Base-by-base conservation (phyloP, 2,888 invertebrate species). In the Frankliniella intonsa region DNA sequence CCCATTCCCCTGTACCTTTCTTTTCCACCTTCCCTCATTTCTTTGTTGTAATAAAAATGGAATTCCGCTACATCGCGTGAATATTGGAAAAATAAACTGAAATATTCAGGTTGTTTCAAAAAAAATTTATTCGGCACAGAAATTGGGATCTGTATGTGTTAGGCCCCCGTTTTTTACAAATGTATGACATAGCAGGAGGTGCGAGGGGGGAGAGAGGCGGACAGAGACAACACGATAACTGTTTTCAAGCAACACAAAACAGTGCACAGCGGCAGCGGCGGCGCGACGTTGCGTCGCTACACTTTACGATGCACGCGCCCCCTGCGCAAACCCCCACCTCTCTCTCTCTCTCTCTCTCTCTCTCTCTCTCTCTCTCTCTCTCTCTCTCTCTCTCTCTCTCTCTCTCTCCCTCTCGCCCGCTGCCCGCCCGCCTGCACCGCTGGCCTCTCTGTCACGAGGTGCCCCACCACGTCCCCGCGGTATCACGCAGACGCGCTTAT, bases 401-500 rank as follows among this genome's bases (percentile, higher is more conserved):
- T 38, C 38, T 5, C 38, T 38, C 38, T 38, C 38, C 5, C 38
- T 38, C 38, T 38, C 5, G 38, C 38, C 38, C 38, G 5, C 38
- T 38, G 38, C 3, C 38, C 38, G 38, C 2, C 38, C 38, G 38
- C 38, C 38, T 38, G 38, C 38, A 38, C 38, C 38, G 38, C 38
- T 38, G 38, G 38, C 38, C 38, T 38, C 38, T 38, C 38, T 38
- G 38, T 38, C 62, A 17, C 62, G 62, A 17, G 62, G 62, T 62
- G 62, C 19, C 62, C 62, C 62, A 14, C n/a, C 62, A 62, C 62
- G 62, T 55, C 3, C 55, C 55, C 9, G 55, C 55, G 3, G 55
- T 17, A 17, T 17, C 55, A 14, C 62, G 62, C 14, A 7, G n/a
- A 9, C 22, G 69, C 69, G 22, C 69, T 88, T 88, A 88, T 88